phyloP scores from a whole-genome alignment of 2,113 vertebrate genomes.

The Mesitornis unicolor region DNA sequence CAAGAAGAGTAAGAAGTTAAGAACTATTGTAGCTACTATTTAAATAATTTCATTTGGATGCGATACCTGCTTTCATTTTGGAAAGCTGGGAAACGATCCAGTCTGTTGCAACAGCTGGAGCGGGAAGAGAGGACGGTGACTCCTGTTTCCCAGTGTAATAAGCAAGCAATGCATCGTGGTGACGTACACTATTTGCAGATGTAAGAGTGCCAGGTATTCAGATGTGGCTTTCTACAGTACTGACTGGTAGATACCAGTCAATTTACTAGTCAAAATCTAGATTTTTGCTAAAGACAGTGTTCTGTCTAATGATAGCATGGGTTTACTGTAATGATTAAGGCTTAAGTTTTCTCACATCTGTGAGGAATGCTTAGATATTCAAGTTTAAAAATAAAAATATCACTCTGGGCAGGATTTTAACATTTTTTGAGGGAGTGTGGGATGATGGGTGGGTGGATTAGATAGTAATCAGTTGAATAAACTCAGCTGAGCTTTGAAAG shows the following conservation, averaged over 20 bases:
- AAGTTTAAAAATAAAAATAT: constrained; percentile 56
- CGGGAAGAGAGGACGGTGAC: neutral
- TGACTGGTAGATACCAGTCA: neutral
- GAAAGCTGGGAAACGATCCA: neutral
- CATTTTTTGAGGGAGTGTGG: constrained; percentile 50
- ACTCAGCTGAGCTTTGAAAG: constrained; percentile 45
- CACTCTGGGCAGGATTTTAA: constrained; percentile 36
- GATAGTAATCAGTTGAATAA: constrained; percentile 34
- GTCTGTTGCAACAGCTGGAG: neutral
- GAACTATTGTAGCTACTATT: neutral
- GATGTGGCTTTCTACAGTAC: neutral
- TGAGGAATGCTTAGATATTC: constrained; percentile 30
- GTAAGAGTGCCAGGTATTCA: neutral
- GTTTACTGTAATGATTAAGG: neutral
- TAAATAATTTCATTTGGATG: neutral
- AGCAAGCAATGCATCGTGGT: neutral
- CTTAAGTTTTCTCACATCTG: constrained; percentile 37
- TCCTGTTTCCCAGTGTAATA: neutral
- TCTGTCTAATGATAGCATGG: neutral
- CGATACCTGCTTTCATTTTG: neutral
- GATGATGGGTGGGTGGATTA: constrained; percentile 31
- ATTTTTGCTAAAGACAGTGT: neutral
- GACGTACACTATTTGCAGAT: accelerated
- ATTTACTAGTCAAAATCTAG: neutral
- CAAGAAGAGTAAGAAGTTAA: too few relatives aligned